Evolutionary conservation across 2,113 vertebrate genomes (phyloP), one percentile per base, ranked within the genome.

Genomic region (Rhadina sibilatrix): DNA sequence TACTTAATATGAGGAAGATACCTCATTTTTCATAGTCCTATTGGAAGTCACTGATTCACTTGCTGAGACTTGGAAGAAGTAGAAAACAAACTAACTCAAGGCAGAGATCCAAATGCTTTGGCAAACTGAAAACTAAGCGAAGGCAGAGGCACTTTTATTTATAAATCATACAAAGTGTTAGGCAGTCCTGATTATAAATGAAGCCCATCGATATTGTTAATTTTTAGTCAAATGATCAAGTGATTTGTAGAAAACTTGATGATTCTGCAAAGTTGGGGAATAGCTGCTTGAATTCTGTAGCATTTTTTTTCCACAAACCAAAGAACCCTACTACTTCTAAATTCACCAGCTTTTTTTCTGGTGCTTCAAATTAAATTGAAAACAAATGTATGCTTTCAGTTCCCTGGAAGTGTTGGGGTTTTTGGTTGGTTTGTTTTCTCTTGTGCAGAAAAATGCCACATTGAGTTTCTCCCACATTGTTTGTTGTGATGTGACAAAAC

Each of bases 401-500:
- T 93, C 15, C 7, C 14, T 75, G 56, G 82, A 71, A 93, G 56
- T 23, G n/a, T 66, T 85, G 53, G 38, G 33, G 9, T 5, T 91
- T 79, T 66, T 60, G 6, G 18, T 82, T 49, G 38, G 6, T 66
- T 93, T 56, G 40, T 37, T 75, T 93, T n/a, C 44, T 69, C 28
- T 68, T 90, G 21, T 64, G 49, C 8, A 28, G 37, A 75, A 25
- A 77, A 84, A 31, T 72, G 25, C 44, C 60, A 70, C 23, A 27
- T 22, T 81, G 54, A 77, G 31, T 74, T 94, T 95, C 18, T 83
- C 83, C 47, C 38, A 31, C 46, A 47, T 61, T 86, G 46, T 95
- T 81, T 94, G 31, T 63, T 60, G 70, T 52, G 60, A 90, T 91
- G 70, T 92, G 60, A 74, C 42, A 91, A 87, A 94, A 85, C 53